phyloP scores from a whole-genome alignment of 2,888 invertebrate species.

The Drosophila macrospina region DNA sequence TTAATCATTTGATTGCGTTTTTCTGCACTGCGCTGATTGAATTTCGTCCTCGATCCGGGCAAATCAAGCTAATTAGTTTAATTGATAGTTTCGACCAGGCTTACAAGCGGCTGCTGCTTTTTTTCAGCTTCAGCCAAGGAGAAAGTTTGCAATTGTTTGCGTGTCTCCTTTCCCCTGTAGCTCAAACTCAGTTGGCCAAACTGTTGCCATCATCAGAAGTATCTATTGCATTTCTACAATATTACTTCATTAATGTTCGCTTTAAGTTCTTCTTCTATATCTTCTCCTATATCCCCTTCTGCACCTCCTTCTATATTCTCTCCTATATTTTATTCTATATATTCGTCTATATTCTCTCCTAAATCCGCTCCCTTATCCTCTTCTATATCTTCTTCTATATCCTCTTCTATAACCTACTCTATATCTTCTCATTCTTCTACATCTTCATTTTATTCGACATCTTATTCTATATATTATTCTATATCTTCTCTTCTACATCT shows the following conservation, averaged over 20 bases:
- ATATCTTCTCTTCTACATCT: too few relatives aligned
- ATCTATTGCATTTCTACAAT: slow-evolving; percentile 1
- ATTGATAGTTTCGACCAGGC: slow-evolving; percentile 73
- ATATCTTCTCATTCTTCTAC: too few relatives aligned
- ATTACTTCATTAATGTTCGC: neutral
- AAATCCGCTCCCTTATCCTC: too few relatives aligned
- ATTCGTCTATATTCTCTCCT: too few relatives aligned
- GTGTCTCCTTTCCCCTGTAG: slow-evolving; percentile 9
- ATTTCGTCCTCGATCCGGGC: slow-evolving; percentile 51
- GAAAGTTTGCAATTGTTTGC: slow-evolving; percentile 39
- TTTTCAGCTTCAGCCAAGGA: slow-evolving; percentile 22
- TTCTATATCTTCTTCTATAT: too few relatives aligned
- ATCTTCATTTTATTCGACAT: too few relatives aligned
- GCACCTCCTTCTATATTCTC: too few relatives aligned
- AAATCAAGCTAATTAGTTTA: slow-evolving; percentile 78
- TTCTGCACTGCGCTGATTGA: slow-evolving; percentile 78
- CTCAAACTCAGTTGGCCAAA: slow-evolving; percentile 19
- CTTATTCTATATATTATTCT: too few relatives aligned
- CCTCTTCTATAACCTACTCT: too few relatives aligned
- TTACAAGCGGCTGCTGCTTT: slow-evolving; percentile 14
- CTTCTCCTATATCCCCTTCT: too few relatives aligned
- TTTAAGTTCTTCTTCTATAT: too few relatives aligned
- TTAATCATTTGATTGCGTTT: slow-evolving; percentile 81
- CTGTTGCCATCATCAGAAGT: slow-evolving; percentile 6
- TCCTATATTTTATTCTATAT: too few relatives aligned